A percentile compares a stretch with the other conserved stretches of the same genome.
These are phyloP conservation scores for Liodrosophila aerea DNA, from an alignment of 2,888 invertebrate genomes.

Conservation along the genomic window DNA sequence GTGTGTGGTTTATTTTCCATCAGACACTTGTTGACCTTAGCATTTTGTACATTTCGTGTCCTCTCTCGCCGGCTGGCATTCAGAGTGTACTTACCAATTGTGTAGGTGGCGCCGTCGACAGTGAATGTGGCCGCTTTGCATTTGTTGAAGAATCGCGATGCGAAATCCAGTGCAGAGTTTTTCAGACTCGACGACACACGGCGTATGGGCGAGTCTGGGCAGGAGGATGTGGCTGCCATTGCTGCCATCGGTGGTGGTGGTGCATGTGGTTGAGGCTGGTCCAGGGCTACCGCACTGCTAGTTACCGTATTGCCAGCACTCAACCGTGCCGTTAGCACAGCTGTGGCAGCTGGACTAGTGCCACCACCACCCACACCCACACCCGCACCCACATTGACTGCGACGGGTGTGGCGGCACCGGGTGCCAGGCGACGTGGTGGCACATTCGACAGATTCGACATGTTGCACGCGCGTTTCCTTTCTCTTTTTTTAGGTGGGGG, in stretches of 20 bases:
- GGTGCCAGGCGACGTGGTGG: constrained; percentile 65
- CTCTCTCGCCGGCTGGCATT: background rate
- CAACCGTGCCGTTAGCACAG: constrained; percentile 59
- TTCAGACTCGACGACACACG: constrained; percentile 81
- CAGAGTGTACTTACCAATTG: constrained; percentile 86
- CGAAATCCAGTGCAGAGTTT: constrained; percentile 80
- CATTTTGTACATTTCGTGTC: constrained; percentile 8
- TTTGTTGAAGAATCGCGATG: constrained; percentile 87
- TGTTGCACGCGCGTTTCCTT: constrained; percentile 44
- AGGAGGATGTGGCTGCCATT: constrained; percentile 62
- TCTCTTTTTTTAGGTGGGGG: no score
- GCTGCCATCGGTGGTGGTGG: constrained; percentile 5
- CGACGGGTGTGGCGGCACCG: constrained; percentile 72
- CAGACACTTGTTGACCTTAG: constrained; percentile 70
- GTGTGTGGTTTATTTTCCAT: background rate
- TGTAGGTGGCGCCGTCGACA: constrained; percentile 92
- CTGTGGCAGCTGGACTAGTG: constrained; percentile 36
- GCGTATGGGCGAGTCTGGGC: constrained; percentile 80
- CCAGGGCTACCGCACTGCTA: constrained; percentile 45
- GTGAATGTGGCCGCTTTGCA: constrained; percentile 94
- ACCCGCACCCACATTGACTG: constrained; percentile 1
- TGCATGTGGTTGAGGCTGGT: constrained; percentile 12
- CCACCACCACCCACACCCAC: background rate
- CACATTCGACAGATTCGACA: constrained; percentile 69
- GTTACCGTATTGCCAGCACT: constrained; percentile 51